A percentile compares a stretch with the other conserved stretches of the same genome.
Evolutionary conservation across 2,113 vertebrate genomes (phyloP).

Genomic region (Dasypus novemcinctus): DNA sequence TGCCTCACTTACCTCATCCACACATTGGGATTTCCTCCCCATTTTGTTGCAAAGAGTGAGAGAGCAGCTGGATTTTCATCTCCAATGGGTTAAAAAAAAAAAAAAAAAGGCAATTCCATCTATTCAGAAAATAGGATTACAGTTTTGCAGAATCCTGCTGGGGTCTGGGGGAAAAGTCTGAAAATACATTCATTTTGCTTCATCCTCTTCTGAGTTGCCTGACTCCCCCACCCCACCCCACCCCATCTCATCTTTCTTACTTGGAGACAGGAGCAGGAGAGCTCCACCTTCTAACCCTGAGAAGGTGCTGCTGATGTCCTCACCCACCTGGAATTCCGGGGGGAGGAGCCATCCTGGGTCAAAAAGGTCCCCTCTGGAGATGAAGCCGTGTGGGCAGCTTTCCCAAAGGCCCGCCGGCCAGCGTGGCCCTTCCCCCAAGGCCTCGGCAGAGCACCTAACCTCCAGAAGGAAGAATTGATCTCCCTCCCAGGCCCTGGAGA

Average conservation of each 20-base stretch:
- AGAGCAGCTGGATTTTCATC: constrained; percentile 12
- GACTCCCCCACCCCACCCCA: not conserved
- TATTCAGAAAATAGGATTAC: constrained; percentile 74
- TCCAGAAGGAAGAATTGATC: not conserved
- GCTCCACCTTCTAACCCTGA: not conserved
- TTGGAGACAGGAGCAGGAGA: not conserved
- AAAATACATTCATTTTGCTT: constrained; percentile 60
- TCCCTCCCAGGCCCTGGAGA: not conserved
- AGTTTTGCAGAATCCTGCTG: constrained; percentile 55
- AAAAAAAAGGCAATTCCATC: constrained; percentile 43
- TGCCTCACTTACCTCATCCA: not conserved
- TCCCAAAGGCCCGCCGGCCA: not conserved
- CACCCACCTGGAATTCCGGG: not conserved
- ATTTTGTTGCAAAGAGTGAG: not conserved
- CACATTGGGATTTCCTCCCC: fast-evolving
- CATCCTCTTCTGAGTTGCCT: constrained; percentile 51
- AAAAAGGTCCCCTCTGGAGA: not conserved
- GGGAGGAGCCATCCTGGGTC: not conserved
- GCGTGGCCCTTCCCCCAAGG: not conserved
- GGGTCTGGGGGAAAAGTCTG: constrained; percentile 52
- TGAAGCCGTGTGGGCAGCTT: not conserved
- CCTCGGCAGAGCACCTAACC: constrained; percentile 7
- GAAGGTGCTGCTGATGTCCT: not conserved
- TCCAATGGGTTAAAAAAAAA: constrained; percentile 27
- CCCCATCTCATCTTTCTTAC: not conserved